These are phyloP conservation scores for Pygoscelis adeliae DNA, from an alignment of 2,113 vertebrate species.

Conservation along the genomic window DNA sequence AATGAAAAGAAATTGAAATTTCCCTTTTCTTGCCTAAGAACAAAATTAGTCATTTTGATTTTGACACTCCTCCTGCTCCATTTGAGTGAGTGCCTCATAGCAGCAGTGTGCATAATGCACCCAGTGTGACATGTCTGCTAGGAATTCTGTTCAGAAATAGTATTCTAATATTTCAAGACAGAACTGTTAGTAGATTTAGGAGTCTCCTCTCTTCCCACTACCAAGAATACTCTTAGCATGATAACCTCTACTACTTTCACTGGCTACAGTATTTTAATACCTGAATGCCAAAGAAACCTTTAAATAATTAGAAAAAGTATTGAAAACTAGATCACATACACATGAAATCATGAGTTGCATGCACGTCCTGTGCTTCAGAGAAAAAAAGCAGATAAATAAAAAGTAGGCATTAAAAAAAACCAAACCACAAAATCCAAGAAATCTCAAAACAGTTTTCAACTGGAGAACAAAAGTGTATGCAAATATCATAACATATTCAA, in stretches of 20 bases:
- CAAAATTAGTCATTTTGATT: too few relatives aligned
- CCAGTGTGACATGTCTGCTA: not conserved
- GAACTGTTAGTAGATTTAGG: not conserved
- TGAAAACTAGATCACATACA: not conserved
- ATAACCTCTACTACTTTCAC: not conserved
- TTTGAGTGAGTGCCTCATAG: not conserved
- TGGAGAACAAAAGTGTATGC: not conserved
- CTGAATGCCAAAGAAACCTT: not conserved
- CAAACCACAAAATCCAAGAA: not conserved
- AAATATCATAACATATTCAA: not conserved
- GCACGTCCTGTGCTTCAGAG: not conserved
- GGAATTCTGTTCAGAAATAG: not conserved
- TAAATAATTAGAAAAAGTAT: not conserved
- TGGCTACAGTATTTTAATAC: not conserved
- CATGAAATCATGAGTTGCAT: not conserved
- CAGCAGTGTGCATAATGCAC: not conserved
- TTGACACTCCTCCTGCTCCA: not conserved
- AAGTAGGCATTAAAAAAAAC: not conserved
- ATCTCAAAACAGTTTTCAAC: not conserved
- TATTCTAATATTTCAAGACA: not conserved
- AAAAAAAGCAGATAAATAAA: not conserved
- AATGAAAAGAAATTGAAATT: too few relatives aligned
- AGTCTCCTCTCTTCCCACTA: not conserved
- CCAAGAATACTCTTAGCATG: not conserved
- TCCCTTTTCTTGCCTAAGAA: too few relatives aligned